Conservation (phyloP, 2,797 vertebrate genomes). For the Sebastes vulpes region DNA sequence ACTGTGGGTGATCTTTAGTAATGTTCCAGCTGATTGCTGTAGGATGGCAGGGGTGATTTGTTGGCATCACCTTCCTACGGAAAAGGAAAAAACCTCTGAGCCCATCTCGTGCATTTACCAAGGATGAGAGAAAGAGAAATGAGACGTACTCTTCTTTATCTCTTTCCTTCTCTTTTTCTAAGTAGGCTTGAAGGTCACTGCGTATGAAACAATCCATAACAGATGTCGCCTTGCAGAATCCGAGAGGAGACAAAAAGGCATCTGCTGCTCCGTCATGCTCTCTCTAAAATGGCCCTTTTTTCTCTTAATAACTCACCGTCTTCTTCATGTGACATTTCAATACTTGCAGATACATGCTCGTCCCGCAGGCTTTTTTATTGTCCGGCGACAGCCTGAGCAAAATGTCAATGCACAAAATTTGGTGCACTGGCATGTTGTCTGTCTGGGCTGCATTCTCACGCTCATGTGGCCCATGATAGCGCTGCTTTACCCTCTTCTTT, state of each 20-base stretch:
- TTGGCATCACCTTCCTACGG: slow-evolving; percentile 45
- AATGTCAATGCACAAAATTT: no score
- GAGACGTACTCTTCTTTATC: slow-evolving; percentile 62
- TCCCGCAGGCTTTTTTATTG: no score
- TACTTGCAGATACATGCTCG: no score
- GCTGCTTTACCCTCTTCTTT: no score
- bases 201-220: slow-evolving; percentile 82
- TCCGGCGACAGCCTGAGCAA: no score
- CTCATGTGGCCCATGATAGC: no score
- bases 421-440: no score
- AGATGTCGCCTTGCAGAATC: slow-evolving; percentile 82
- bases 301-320: slow-evolving; percentile 29
- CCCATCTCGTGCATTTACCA: slow-evolving; percentile 38
- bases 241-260: slow-evolving; percentile 65
- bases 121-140: slow-evolving; percentile 51
- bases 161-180: slow-evolving; percentile 69
- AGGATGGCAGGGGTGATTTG: slow-evolving; percentile 56
- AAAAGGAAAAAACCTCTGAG: slow-evolving; percentile 31
- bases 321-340: no score
- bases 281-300: slow-evolving; percentile 26
- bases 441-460: no score
- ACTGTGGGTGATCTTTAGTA: slow-evolving; percentile 65
- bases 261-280: slow-evolving; percentile 41
- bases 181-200: slow-evolving; percentile 88
- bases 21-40: slow-evolving; percentile 65